Conservation (phyloP, 2,797 vertebrate genomes). For the Enteromius fasciolatus region DNA sequence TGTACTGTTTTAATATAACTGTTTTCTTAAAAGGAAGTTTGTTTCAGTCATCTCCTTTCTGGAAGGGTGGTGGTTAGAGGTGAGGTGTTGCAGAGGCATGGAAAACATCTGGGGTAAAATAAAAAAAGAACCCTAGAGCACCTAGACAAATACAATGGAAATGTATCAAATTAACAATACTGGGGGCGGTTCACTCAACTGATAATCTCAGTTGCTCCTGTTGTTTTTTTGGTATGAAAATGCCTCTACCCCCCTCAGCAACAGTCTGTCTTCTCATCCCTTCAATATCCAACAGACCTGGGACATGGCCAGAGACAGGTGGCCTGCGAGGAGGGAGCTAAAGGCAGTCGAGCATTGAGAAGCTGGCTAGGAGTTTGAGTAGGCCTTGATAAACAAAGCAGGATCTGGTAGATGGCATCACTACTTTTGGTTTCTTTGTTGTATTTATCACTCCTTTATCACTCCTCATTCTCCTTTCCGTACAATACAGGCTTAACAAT, state of each 20-base stretch:
- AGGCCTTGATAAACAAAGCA: slow-evolving; percentile 23
- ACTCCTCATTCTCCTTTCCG: not conserved
- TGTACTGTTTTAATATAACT: slow-evolving; percentile 12
- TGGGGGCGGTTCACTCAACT: not conserved
- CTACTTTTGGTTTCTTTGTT: not conserved
- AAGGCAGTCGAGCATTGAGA: slow-evolving; percentile 23
- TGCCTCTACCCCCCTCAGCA: slow-evolving; percentile 6
- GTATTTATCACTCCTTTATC: not conserved
- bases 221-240: slow-evolving; percentile 19
- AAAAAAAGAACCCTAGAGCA: not conserved
- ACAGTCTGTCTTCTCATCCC: slow-evolving; percentile 27
- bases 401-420: not conserved
- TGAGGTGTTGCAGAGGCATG: slow-evolving; percentile 11
- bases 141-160: not conserved
- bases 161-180: slow-evolving; percentile 2
- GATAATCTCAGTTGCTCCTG: slow-evolving; percentile 25
- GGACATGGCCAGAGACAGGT: slow-evolving; percentile 39
- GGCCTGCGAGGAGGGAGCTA: slow-evolving; percentile 26
- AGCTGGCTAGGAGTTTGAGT: slow-evolving; percentile 21
- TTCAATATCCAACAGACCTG: slow-evolving; percentile 32
- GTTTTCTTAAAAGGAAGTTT: slow-evolving; percentile 29
- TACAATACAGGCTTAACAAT: not conserved
- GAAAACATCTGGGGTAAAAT: slow-evolving; percentile 14
- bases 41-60: slow-evolving; percentile 10
- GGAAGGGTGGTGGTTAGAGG: not conserved